Conservation (phyloP, 1,140 invertebrate genomes). For the Pantala flavescens region DNA sequence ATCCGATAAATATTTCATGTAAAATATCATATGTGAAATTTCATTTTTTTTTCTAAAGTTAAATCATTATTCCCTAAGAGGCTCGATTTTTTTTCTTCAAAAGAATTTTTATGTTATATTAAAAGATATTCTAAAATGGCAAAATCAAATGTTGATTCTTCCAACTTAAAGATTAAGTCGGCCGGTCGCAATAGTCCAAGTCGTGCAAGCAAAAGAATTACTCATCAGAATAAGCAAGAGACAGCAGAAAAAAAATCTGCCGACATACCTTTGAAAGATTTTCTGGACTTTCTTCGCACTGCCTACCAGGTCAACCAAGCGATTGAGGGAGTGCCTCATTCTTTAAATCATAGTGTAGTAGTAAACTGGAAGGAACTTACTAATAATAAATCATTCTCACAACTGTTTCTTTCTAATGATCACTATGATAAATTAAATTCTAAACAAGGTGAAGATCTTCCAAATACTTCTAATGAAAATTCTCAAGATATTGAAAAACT, state of each 20-base stretch:
- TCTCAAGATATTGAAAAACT: slow-evolving; percentile 25
- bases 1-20: no score
- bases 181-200: not conserved
- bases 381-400: slow-evolving; percentile 15
- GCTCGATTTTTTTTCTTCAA: no score
- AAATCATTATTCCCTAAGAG: no score
- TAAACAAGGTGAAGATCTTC: slow-evolving; percentile 27
- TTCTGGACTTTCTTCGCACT: slow-evolving; percentile 59
- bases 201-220: not conserved
- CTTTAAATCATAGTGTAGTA: not conserved
- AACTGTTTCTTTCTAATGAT: slow-evolving; percentile 48
- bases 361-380: slow-evolving; percentile 12
- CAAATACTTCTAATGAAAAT: slow-evolving; percentile 26
- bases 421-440: slow-evolving; percentile 42
- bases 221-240: not conserved
- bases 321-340: slow-evolving; percentile 2
- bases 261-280: slow-evolving; percentile 52
- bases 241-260: slow-evolving; percentile 19
- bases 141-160: not conserved
- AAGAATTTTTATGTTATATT: no score
- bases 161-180: not conserved
- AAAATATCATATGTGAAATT: no score
- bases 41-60: no score
- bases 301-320: slow-evolving; percentile 46
- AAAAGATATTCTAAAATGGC: not conserved